Evolutionary conservation across 2,113 vertebrate genomes (phyloP).

Genomic region (Eolophus roseicapilla): DNA sequence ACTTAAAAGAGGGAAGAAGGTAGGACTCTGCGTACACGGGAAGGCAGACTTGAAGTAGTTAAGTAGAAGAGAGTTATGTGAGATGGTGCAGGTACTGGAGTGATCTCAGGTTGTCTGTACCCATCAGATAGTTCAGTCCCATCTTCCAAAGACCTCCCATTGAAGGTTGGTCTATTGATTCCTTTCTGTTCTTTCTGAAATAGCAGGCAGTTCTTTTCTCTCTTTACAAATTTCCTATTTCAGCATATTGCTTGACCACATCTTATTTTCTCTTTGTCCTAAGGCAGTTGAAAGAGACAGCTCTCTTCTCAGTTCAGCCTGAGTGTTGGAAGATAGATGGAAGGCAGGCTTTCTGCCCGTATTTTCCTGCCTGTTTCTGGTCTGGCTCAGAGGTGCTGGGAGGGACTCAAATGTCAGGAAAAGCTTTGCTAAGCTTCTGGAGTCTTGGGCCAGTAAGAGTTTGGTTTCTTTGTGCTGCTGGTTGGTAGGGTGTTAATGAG

Average conservation of each 20-base stretch:
- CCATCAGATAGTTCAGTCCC: accelerated
- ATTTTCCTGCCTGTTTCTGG: not conserved
- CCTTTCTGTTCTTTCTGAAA: not conserved
- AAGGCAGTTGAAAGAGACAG: accelerated
- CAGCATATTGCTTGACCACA: not conserved
- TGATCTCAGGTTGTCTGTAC: not conserved
- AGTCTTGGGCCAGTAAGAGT: not conserved
- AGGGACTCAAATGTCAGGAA: not conserved
- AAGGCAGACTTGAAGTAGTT: not conserved
- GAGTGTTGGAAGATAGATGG: not conserved
- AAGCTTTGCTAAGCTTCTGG: not conserved
- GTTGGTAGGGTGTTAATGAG: not conserved
- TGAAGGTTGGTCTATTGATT: not conserved
- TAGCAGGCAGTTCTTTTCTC: not conserved
- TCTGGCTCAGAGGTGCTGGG: not conserved
- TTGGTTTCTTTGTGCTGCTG: not conserved
- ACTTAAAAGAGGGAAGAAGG: not conserved
- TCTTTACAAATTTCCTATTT: not conserved
- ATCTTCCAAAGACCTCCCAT: not conserved
- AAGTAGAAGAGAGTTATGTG: not conserved
- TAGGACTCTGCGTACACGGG: not conserved
- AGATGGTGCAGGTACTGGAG: not conserved
- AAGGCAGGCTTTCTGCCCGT: not conserved
- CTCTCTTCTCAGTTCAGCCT: not conserved
- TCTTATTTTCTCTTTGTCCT: not conserved